Evolutionary conservation across 2,797 vertebrate genomes (phyloP).

Genomic region (Eulemur rubriventer): DNA sequence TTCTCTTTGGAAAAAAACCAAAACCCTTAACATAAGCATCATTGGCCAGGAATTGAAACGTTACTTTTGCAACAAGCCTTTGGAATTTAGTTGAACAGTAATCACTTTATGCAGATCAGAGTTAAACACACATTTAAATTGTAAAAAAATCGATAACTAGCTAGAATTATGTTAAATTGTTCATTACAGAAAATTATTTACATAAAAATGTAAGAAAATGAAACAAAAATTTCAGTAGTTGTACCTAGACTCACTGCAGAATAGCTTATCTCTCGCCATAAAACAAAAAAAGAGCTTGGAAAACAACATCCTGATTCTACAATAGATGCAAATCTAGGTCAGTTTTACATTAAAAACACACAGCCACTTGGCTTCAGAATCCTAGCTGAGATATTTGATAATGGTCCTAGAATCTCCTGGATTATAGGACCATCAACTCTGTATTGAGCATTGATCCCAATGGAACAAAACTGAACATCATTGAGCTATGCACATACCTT

Average conservation of each 20-base stretch:
- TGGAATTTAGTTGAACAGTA: background rate
- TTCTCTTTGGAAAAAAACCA: background rate
- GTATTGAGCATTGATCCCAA: background rate
- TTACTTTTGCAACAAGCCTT: background rate
- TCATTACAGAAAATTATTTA: background rate
- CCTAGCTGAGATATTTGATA: background rate
- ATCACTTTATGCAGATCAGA: background rate
- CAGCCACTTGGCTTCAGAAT: background rate
- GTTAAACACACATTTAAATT: background rate
- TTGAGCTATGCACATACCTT: conserved; percentile 1
- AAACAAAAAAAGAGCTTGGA: background rate
- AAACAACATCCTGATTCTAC: background rate
- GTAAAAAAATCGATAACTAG: background rate
- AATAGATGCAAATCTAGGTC: background rate
- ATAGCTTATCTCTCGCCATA: background rate
- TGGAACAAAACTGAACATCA: background rate
- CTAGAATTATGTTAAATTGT: background rate
- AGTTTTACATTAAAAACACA: conserved; percentile 26
- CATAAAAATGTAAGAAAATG: background rate
- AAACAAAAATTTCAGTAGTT: background rate
- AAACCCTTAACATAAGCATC: background rate
- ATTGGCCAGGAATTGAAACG: background rate
- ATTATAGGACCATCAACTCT: background rate
- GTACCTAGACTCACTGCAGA: background rate
- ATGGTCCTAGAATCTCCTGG: background rate